These are phyloP conservation scores for Ichneumon xanthorius DNA, from an alignment of 2,888 invertebrate species.

Conservation along the genomic window DNA sequence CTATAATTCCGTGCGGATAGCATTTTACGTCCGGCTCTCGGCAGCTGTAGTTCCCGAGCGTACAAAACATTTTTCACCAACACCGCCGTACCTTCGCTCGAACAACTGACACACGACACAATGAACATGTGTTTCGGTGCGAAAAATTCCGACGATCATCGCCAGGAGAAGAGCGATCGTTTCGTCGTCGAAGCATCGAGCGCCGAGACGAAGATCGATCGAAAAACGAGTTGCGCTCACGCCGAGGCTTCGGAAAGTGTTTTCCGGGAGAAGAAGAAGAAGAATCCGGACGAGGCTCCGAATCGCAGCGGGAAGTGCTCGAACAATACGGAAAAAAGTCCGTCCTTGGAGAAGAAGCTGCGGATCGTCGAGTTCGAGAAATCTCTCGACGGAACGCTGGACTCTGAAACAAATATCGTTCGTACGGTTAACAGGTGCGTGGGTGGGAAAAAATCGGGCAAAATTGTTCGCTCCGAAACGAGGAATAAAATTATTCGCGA, in stretches of 20 bases:
- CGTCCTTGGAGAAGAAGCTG: neutral
- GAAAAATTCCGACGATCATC: neutral
- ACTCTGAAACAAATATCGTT: neutral
- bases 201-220: neutral
- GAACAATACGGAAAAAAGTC: neutral
- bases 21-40: slow-evolving; percentile 1
- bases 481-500: neutral
- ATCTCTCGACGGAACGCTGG: neutral
- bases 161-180: neutral
- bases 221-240: neutral
- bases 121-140: slow-evolving; percentile 1
- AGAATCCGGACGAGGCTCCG: neutral
- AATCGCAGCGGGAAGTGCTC: neutral
- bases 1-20: neutral
- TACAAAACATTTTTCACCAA: neutral
- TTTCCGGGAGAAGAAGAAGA: neutral
- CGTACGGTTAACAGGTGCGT: too few relatives aligned
- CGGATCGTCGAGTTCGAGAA: neutral
- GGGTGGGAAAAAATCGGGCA: too few relatives aligned
- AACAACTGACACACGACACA: neutral
- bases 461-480: too few relatives aligned
- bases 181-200: neutral
- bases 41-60: neutral
- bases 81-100: too few relatives aligned
- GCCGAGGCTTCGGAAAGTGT: neutral